Conservation (phyloP, 2,113 vertebrate species). For the Daubentonia madagascariensis region DNA sequence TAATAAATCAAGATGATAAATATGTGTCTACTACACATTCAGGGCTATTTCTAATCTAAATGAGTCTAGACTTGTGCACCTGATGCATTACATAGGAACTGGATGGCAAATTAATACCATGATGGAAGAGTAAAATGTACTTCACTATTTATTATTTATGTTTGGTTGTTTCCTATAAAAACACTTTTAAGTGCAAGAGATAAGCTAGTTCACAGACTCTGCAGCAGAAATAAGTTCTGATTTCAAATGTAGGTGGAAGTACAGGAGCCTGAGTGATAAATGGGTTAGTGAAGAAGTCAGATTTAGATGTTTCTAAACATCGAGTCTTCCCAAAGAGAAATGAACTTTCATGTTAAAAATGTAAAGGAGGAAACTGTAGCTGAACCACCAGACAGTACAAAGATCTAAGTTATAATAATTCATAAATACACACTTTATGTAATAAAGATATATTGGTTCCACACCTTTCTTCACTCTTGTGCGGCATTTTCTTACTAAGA, state of each 20-base stretch:
- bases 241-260: slow-evolving; percentile 49
- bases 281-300: slow-evolving; percentile 21
- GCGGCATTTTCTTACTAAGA: neutral
- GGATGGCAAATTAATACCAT: slow-evolving; percentile 65
- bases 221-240: neutral
- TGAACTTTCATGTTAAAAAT: neutral
- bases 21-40: slow-evolving; percentile 51
- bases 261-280: neutral
- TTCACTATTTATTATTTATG: slow-evolving; percentile 66
- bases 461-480: neutral
- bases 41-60: slow-evolving; percentile 64
- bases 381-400: neutral
- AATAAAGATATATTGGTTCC: neutral
- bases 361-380: neutral
- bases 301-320: neutral
- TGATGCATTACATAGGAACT: slow-evolving; percentile 45
- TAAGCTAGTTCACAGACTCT: slow-evolving; percentile 17
- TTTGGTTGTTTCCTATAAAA: slow-evolving; percentile 49
- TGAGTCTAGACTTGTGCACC: slow-evolving; percentile 66
- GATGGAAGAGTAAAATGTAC: slow-evolving; percentile 59
- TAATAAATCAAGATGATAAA: slow-evolving; percentile 76
- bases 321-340: neutral
- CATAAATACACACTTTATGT: neutral
- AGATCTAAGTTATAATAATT: neutral
- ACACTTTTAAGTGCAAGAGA: slow-evolving; percentile 56